Conservation (phyloP, 2,888 invertebrate species). For the Bombylius discolor region DNA sequence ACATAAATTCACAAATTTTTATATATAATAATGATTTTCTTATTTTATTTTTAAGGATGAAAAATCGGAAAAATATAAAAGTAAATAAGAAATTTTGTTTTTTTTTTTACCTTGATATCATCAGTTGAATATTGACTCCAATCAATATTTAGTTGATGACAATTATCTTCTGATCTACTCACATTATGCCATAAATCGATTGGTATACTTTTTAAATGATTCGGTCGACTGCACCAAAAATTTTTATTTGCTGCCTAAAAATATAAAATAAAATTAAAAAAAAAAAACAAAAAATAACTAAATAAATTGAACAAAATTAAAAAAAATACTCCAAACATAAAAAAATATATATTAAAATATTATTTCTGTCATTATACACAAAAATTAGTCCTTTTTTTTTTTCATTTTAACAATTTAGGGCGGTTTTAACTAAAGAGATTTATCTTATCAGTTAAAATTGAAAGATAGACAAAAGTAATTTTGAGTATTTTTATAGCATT, state of each 20-base stretch:
- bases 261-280: not conserved
- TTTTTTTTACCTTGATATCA: not conserved
- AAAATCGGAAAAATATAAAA: no score
- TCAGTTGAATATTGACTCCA: constrained; percentile 22
- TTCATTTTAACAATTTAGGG: no score
- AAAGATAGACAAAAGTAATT: no score
- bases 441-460: no score
- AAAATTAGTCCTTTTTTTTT: not conserved
- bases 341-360: not conserved
- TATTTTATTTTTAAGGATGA: no score
- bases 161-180: constrained; percentile 49
- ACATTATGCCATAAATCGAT: constrained; percentile 51
- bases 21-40: no score
- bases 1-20: no score
- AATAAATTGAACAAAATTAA: no score
- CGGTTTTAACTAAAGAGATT: no score
- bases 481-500: no score
- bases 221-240: constrained; percentile 57
- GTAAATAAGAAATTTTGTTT: no score
- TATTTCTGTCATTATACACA: not conserved
- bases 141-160: constrained; percentile 42
- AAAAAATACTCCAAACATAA: not conserved
- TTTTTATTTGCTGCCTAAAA: constrained; percentile 48
- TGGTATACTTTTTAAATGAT: constrained; percentile 41
- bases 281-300: no score